A percentile compares a stretch with the other conserved stretches of the same genome.
phyloP scores from a whole-genome alignment of 2,113 vertebrate genomes.

The Pipa parva region DNA sequence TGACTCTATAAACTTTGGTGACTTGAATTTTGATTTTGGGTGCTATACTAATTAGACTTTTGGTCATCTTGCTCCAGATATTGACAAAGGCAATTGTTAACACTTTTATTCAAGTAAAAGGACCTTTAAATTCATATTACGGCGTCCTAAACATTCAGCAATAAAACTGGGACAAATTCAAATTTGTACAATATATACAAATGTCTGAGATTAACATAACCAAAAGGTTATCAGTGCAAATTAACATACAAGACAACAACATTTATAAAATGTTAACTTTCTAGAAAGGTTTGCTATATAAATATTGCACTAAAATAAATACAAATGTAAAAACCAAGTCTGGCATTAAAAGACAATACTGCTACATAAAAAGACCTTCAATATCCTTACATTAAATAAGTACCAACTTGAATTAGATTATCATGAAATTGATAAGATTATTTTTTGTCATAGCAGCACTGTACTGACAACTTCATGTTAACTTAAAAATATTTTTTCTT shows the following conservation, averaged over 20 bases:
- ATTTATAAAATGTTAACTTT: background rate
- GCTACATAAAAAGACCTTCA: background rate
- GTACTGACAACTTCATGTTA: background rate
- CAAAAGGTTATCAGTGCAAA: conserved; percentile 10
- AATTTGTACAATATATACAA: conserved; percentile 32
- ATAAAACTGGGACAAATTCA: conserved; percentile 12
- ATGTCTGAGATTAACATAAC: background rate
- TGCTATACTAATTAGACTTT: too few relatives aligned
- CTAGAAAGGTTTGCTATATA: background rate
- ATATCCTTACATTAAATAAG: background rate
- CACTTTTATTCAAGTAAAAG: background rate
- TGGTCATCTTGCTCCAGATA: too few relatives aligned
- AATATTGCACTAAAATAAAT: conserved; percentile 20
- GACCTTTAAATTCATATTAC: background rate
- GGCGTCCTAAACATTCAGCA: background rate
- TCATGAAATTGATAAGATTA: conserved; percentile 3
- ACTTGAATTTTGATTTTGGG: too few relatives aligned
- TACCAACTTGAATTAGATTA: background rate
- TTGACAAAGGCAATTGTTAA: background rate
- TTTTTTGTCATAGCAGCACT: conserved; percentile 10
- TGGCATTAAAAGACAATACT: conserved; percentile 31
- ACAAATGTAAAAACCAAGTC: conserved; percentile 10
- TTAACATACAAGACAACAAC: background rate
- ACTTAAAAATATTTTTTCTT: background rate
- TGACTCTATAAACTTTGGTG: too few relatives aligned